Conservation (phyloP, 2,113 vertebrate species). For the Hypanus sabinus region DNA sequence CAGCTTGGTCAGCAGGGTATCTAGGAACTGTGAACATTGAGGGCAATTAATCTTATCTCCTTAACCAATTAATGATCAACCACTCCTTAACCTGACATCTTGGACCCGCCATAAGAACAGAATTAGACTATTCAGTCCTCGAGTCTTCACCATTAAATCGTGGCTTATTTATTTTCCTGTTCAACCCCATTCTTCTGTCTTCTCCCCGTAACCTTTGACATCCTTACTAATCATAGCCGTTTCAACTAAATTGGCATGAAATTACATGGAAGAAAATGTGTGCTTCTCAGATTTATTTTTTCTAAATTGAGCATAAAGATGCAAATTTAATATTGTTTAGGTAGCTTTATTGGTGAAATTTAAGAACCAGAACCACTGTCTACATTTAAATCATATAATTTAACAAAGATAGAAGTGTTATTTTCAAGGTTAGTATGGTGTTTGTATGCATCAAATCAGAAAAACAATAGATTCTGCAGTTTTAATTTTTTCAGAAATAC, state of each 20-base stretch:
- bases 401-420: neutral
- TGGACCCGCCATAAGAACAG: neutral
- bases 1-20: neutral
- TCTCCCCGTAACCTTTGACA: no score
- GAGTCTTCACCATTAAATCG: no score
- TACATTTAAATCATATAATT: no score
- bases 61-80: neutral
- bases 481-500: neutral
- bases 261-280: neutral
- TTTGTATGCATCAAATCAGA: neutral
- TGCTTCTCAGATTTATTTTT: neutral
- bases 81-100: neutral
- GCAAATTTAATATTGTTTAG: no score
- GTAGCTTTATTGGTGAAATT: no score
- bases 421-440: neutral
- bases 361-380: no score
- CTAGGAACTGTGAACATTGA: neutral
- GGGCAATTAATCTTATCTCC: neutral
- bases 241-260: neutral
- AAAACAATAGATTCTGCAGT: no score
- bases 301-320: no score
- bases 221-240: no score
- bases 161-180: no score
- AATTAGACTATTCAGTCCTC: no score
- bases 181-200: no score